Conservation (phyloP, 1,140 invertebrate genomes). For the Lamellibrachia luymesi region DNA sequence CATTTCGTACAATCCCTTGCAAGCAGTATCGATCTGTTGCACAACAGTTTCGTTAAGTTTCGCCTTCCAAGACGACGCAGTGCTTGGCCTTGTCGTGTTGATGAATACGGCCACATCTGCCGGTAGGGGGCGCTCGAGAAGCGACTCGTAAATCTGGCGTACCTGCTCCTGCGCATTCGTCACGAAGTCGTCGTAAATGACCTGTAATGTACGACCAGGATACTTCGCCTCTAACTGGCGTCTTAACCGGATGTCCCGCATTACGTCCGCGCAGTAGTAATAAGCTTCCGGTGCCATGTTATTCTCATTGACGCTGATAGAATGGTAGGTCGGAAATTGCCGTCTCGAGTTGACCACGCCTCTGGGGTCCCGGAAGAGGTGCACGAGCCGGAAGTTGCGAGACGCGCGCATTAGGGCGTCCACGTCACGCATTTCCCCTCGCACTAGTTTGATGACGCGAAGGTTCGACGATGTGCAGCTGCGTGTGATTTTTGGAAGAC, state of each 20-base stretch:
- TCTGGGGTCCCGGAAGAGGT: constrained; percentile 22
- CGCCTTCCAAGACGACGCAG: neutral
- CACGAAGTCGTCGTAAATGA: constrained; percentile 20
- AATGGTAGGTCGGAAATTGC: neutral
- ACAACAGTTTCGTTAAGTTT: neutral
- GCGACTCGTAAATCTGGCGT: neutral
- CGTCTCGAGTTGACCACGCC: constrained; percentile 7
- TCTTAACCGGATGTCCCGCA: constrained; percentile 10
- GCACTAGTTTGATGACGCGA: constrained; percentile 14
- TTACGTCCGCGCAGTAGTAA: constrained; percentile 8
- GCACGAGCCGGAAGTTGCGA: constrained; percentile 21
- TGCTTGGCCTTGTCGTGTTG: neutral
- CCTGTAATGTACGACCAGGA: neutral
- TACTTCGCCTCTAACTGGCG: neutral
- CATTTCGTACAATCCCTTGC: neutral
- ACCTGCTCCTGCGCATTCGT: neutral
- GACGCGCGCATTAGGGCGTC: constrained; percentile 1
- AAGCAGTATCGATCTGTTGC: neutral
- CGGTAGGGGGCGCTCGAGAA: neutral
- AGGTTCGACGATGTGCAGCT: neutral
- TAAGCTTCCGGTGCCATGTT: constrained; percentile 7
- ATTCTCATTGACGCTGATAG: neutral
- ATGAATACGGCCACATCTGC: neutral
- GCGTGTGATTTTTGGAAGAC: neutral
- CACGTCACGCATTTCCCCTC: neutral